Base-by-base conservation (phyloP, 2,113 vertebrate species). In the Pogona vitticeps region DNA sequence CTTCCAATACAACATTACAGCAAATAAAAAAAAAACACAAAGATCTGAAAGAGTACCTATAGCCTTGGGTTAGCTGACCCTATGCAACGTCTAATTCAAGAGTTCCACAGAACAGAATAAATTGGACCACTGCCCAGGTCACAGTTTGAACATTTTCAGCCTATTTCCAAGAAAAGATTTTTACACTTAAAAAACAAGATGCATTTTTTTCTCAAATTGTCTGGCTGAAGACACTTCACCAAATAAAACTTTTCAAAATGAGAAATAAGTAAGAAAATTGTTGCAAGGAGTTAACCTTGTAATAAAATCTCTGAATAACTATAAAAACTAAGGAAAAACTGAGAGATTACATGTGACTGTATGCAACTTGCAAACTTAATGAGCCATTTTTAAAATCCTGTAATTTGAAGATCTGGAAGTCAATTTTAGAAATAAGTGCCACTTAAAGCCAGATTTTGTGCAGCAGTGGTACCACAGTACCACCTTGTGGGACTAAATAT, bases 201-300 rank as follows among this genome's bases (percentile, higher is more conserved):
- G 33, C 89, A 38, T 33, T 18, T 46, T n/a, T 78, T 61, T 46
- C 52, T 83, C 52, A 92, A 83, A 87, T 6, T 52, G 56, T 76
- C 17, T 59, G 59, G 86, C 65, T 70, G 77, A 31, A 67, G 56
- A 38, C 18, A 73, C 89, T 83, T 79, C 42, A 13, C 8, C 58
- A 71, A 80, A 67, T 73, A 68, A 88, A 92, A 81, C 5, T 9
- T 83, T 17, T 52, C 72, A 90, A 90, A 91, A 18, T 36, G 36
- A 23, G 73, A 89, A 86, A 75, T 10, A 75, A 26, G 65, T 75
- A 88, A 76, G 67, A 68, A 17, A 76, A 77, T 36, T 85, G 72
- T 89, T 89, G 77, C 76, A 75, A 52, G 73, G 89, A 88, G 67
- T 0, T 0, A 8, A 89, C 76, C 31, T 89, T 91, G 67, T 40